Evolutionary conservation across 2,797 vertebrate genomes (phyloP).

Genomic region (Channa striata): DNA sequence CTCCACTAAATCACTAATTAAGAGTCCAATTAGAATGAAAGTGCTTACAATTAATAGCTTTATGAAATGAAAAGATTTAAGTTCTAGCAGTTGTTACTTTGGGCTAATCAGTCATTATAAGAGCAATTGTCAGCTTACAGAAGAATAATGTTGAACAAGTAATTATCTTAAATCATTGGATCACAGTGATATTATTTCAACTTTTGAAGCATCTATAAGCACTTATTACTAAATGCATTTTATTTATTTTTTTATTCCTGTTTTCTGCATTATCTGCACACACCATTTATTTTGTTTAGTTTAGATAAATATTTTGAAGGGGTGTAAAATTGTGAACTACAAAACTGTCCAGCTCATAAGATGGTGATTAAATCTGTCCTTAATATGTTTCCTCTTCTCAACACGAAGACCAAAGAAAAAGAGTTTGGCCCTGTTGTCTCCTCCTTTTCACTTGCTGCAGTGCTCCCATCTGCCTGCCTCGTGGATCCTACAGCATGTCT

Average conservation of each 20-base stretch:
- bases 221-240: neutral
- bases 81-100: neutral
- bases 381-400: no score
- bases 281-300: neutral
- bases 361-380: no score
- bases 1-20: conserved; percentile 39
- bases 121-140: neutral
- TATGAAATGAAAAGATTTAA: conserved; percentile 18
- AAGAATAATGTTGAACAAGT: neutral
- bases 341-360: no score
- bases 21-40: conserved; percentile 21
- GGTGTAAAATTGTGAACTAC: neutral
- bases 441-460: conserved; percentile 32
- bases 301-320: neutral
- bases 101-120: neutral
- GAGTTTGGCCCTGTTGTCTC: conserved; percentile 19
- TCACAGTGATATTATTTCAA: no score
- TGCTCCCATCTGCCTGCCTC: conserved; percentile 26
- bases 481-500: conserved; percentile 56
- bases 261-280: neutral
- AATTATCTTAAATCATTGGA: neutral
- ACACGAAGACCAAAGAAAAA: no score
- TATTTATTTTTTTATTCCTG: neutral
- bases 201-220: no score
- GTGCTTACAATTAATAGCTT: conserved; percentile 15